Percentiles rank a stretch among this genome's conserved stretches.
phyloP scores from a whole-genome alignment of 2,888 invertebrate genomes.

The Melieria omissa region DNA sequence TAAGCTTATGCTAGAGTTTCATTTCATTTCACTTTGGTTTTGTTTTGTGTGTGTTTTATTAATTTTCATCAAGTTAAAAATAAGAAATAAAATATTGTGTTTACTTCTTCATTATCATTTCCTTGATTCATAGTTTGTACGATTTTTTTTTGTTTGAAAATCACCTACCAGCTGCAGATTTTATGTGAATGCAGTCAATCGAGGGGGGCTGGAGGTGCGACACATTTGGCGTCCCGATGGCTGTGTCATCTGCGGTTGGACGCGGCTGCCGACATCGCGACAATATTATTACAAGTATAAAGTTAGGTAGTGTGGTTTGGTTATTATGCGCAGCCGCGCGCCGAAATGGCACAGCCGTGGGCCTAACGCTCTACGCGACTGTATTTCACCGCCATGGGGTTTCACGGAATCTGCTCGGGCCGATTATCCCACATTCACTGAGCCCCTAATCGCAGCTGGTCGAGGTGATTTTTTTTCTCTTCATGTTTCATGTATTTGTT shows the following conservation, averaged over 20 bases:
- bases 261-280: too few species aligned
- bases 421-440: slow-evolving; percentile 42
- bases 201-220: slow-evolving; percentile 23
- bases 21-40: slow-evolving; percentile 33
- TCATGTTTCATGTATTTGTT: not conserved
- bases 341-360: too few species aligned
- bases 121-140: not conserved
- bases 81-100: slow-evolving; percentile 10
- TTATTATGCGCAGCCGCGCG: too few species aligned
- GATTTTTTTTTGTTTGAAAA: slow-evolving; percentile 18
- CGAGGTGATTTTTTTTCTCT: slow-evolving; percentile 38
- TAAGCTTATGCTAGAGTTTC: slow-evolving; percentile 5
- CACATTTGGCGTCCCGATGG: not conserved
- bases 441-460: slow-evolving; percentile 48
- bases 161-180: slow-evolving; percentile 44
- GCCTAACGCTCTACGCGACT: not conserved
- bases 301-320: too few species aligned
- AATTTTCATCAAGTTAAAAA: slow-evolving; percentile 28
- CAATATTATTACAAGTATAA: too few species aligned
- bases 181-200: slow-evolving; percentile 44
- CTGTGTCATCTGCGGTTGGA: too few species aligned
- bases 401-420: slow-evolving; percentile 35
- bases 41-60: slow-evolving; percentile 23
- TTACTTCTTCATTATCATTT: not conserved
- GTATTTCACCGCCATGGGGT: slow-evolving; percentile 9